Percentiles rank a stretch among this genome's conserved stretches.
Conservation (phyloP, 2,113 vertebrate genomes). For the Gadus chalcogrammus region DNA sequence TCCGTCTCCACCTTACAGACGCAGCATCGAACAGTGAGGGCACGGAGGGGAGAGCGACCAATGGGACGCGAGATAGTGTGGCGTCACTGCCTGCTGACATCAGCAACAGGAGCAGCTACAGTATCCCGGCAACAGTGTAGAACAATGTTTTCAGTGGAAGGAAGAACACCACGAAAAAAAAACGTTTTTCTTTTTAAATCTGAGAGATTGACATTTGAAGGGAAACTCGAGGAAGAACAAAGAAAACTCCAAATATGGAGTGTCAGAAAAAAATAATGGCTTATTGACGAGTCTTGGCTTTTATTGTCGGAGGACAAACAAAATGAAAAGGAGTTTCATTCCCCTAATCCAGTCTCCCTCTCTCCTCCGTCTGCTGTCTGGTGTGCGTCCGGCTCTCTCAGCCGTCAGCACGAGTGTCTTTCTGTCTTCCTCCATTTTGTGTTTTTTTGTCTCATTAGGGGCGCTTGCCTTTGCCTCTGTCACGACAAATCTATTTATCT, state of each 20-base stretch:
- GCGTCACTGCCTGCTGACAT: constrained; percentile 54
- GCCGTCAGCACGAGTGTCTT: constrained; percentile 6
- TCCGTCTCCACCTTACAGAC: constrained; percentile 70
- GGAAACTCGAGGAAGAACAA: neutral
- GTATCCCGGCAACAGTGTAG: constrained; percentile 65
- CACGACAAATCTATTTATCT: constrained; percentile 22
- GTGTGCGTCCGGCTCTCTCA: constrained; percentile 21
- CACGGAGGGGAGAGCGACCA: constrained; percentile 65
- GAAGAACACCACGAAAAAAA: constrained; percentile 3
- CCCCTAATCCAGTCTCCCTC: constrained; percentile 44
- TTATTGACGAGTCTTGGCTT: neutral
- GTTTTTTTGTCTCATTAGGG: neutral
- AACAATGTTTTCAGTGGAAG: constrained; percentile 21
- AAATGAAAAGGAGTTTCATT: constrained; percentile 15
- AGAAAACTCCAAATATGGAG: neutral
- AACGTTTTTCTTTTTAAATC: neutral
- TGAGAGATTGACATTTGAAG: no score
- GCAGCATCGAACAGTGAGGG: constrained; percentile 59
- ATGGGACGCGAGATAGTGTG: constrained; percentile 60
- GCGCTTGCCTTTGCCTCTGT: neutral
- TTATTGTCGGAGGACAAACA: neutral
- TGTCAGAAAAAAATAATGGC: neutral
- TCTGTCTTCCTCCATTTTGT: constrained; percentile 14
- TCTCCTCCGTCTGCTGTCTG: constrained; percentile 55
- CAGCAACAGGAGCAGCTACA: constrained; percentile 70